Conservation (phyloP, 53 echinoderm and acorn worm genomes). For the Arbacia lixula region DNA sequence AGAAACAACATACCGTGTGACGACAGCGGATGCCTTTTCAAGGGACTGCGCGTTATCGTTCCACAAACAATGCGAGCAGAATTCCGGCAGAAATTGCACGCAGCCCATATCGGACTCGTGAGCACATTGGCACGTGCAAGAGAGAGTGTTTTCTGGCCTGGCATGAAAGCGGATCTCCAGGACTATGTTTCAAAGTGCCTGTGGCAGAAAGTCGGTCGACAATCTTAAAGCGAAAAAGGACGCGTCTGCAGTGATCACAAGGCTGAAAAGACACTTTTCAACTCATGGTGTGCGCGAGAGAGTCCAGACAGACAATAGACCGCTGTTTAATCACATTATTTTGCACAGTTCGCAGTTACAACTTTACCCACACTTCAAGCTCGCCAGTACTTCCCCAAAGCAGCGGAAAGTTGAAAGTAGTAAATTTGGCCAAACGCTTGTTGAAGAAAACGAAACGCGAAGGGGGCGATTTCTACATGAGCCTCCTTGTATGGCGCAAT, state of each 20-base stretch:
- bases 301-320: slow-evolving; percentile 28
- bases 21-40: background rate
- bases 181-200: slow-evolving; percentile 50
- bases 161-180: slow-evolving; percentile 45
- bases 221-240: slow-evolving; percentile 59
- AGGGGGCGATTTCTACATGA: slow-evolving; percentile 33
- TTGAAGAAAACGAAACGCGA: slow-evolving; percentile 59
- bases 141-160: slow-evolving; percentile 61
- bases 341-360: no score
- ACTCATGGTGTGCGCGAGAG: slow-evolving; percentile 54
- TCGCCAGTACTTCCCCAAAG: no score
- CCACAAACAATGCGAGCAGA: background rate
- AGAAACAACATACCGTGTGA: background rate
- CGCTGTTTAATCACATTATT: no score
- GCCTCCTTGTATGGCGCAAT: slow-evolving; percentile 44
- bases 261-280: slow-evolving; percentile 58
- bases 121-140: slow-evolving; percentile 52
- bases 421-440: no score
- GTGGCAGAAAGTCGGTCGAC: no score
- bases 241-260: slow-evolving; percentile 45
- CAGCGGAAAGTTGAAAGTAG: no score
- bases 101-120: slow-evolving; percentile 52
- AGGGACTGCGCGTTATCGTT: background rate
- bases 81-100: slow-evolving; percentile 39
- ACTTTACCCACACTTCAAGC: background rate